These are phyloP conservation scores for Zele albiditarsus DNA, from an alignment of 2,888 invertebrate genomes.

Conservation along the genomic window DNA sequence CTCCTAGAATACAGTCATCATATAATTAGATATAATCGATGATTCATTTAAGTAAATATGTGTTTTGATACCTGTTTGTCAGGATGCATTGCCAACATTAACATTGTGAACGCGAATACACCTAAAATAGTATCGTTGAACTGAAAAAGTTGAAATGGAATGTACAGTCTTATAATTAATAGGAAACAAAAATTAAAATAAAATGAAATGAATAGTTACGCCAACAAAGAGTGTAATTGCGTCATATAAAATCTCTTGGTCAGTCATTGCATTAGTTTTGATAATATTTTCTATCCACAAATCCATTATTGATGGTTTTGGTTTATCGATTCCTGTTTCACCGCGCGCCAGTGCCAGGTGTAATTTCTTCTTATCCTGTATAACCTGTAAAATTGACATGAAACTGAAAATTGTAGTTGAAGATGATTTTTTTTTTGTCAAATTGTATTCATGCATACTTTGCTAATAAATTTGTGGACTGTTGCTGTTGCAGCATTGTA, in stretches of 20 bases:
- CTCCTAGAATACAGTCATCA: background rate
- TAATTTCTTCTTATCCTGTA: background rate
- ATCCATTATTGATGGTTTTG: slow-evolving; percentile 10
- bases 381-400: background rate
- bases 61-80: slow-evolving; percentile 16
- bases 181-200: background rate
- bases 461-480: background rate
- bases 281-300: background rate
- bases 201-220: background rate
- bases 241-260: background rate
- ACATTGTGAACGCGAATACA: background rate
- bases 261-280: background rate
- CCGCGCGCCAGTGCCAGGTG: background rate
- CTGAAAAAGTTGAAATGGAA: background rate
- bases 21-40: background rate
- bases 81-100: slow-evolving; percentile 28
- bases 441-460: slow-evolving; percentile 4
- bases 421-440: background rate
- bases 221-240: background rate
- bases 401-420: background rate
- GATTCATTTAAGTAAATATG: background rate
- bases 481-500: background rate
- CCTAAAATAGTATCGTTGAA: slow-evolving; percentile 5
- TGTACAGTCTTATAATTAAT: background rate
- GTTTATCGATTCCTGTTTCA: background rate